Conservation (phyloP, 2,113 vertebrate genomes). For the Morone saxatilis region DNA sequence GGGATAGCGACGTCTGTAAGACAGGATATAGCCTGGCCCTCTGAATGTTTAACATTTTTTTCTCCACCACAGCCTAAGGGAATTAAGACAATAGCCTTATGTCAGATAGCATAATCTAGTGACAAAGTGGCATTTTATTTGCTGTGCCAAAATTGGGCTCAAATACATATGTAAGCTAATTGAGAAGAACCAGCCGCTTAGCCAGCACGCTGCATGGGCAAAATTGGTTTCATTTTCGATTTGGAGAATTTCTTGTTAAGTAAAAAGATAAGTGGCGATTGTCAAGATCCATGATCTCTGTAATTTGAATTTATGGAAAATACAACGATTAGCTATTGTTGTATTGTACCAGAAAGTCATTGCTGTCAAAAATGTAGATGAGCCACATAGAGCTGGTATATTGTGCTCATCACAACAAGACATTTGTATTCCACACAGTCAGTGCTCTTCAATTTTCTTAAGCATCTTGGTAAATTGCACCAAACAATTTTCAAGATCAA, state of each 20-base stretch:
- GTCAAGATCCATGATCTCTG: conserved; percentile 63
- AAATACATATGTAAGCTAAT: conserved; percentile 78
- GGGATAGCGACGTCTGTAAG: conserved; percentile 76
- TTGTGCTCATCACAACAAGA: conserved; percentile 57
- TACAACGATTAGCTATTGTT: conserved; percentile 50
- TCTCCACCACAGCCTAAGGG: conserved; percentile 72
- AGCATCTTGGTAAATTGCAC: conserved; percentile 80
- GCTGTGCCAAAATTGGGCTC: conserved; percentile 66
- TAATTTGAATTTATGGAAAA: conserved; percentile 57
- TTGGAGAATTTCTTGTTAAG: conserved; percentile 58
- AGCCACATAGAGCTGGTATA: conserved; percentile 50
- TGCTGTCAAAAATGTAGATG: conserved; percentile 67
- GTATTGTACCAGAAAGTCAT: conserved; percentile 48
- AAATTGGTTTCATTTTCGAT: conserved; percentile 72
- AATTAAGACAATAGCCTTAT: conserved; percentile 77
- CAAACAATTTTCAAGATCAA: conserved; percentile 84
- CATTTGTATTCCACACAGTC: conserved; percentile 72
- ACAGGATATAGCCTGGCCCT: conserved; percentile 77
- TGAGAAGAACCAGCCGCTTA: conserved; percentile 72
- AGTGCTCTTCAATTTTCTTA: conserved; percentile 72
- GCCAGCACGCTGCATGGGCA: conserved; percentile 55
- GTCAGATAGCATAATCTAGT: conserved; percentile 78
- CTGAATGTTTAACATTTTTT: conserved; percentile 72
- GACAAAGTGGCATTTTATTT: conserved; percentile 74
- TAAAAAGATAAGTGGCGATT: conserved; percentile 67